These are phyloP conservation scores for Portevinia maculata DNA, from an alignment of 2,888 invertebrate species.

Conservation along the genomic window DNA sequence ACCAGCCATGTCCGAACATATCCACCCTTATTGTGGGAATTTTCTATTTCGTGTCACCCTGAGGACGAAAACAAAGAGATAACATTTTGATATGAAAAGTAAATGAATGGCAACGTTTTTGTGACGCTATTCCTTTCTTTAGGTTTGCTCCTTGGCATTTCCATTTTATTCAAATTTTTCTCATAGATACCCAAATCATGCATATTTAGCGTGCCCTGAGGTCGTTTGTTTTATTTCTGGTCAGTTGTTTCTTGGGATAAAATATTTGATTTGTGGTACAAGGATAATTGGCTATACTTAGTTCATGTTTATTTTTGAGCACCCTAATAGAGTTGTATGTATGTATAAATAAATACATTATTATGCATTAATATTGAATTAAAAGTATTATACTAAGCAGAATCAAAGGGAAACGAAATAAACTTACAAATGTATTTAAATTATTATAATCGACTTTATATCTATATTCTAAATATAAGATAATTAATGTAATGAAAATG, in stretches of 20 bases:
- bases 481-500: background rate
- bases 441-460: background rate
- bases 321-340: background rate
- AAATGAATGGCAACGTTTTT: conserved; percentile 34
- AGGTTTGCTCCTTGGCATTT: background rate
- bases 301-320: background rate
- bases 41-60: background rate
- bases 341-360: too few relatives aligned
- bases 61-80: conserved; percentile 18
- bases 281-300: background rate
- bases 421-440: conserved; percentile 5
- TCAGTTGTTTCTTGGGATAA: conserved; percentile 46
- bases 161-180: conserved; percentile 1
- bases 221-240: conserved; percentile 15
- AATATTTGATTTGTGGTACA: conserved; percentile 38
- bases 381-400: too few relatives aligned
- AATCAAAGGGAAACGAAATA: conserved; percentile 16
- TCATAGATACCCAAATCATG: conserved; percentile 13
- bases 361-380: too few relatives aligned
- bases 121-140: conserved; percentile 13
- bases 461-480: background rate
- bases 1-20: conserved; percentile 28
- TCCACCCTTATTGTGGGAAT: conserved; percentile 15
- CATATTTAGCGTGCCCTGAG: conserved; percentile 28
- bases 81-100: conserved; percentile 35